Evolutionary conservation across 2,797 vertebrate species (phyloP), one percentile per base, ranked within the genome.

Genomic region (Amazonetta brasiliensis): DNA sequence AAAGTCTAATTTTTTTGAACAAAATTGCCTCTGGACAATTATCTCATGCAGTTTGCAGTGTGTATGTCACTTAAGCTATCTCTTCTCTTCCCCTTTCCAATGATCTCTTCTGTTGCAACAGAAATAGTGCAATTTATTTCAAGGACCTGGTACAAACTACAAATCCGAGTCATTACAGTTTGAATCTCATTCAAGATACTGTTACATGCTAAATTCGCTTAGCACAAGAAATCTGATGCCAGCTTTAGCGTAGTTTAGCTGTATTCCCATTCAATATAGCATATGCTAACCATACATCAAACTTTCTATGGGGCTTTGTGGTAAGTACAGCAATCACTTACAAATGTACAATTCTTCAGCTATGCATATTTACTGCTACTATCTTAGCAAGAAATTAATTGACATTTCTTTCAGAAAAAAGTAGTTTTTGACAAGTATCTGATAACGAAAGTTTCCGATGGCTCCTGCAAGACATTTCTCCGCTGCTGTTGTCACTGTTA

Each of bases 221-320:
- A 72, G 62, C 4, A 1, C 25, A 48, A 91, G 92, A 94, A 90
- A 94, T 84, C 33, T 7, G 67, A 94, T 82, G 71, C 89, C 83
- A 92, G 52, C 35, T 89, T 90, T 92, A 89, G 52, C 6, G 8
- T 15, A 71, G 81, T 93, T 77, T 48, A 93, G 54, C 37, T 87
- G 5, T 89, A 82, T 71, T 90, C 63, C 74, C 50, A 62, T 84
- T 90, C 84, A 92, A 11, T 41, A 21, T 11, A 84, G n/a, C 85
- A 85, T 74, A 90, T 80, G 87, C 37, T 90, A 95, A 78, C 48
- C 78, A 89, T 94, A 60, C 72, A 89, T 95, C 77, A 92, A 80
- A 55, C 26, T 83, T 96, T 68, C 72, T 80, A 23, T 52, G 44
- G 56, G 50, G 23, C 52, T 87, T 95, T 92, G 75, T 68, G 64